A percentile compares a stretch with the other conserved stretches of the same genome.
These are phyloP conservation scores for Trichacis sp. DNA, from an alignment of 2,888 invertebrate genomes.

Conservation along the genomic window DNA sequence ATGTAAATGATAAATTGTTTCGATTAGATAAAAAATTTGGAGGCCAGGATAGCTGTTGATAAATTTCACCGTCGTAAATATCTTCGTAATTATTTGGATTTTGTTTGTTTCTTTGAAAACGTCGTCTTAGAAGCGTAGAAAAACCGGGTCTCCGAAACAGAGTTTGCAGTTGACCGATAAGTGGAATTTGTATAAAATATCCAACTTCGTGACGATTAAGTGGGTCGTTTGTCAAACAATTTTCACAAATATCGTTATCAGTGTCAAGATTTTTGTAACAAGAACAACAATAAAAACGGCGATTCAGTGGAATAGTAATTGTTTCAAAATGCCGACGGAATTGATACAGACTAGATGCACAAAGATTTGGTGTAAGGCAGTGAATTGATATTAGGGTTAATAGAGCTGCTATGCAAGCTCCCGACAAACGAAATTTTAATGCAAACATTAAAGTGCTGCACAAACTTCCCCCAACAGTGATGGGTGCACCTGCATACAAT, in stretches of 20 bases:
- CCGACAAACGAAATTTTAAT: neutral
- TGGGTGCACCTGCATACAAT: no score
- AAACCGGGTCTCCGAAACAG: constrained; percentile 11
- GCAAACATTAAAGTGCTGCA: neutral
- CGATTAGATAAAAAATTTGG: constrained; percentile 16
- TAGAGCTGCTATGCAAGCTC: neutral
- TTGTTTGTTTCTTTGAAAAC: neutral
- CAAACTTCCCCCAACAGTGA: constrained; percentile 9
- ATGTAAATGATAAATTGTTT: constrained; percentile 33
- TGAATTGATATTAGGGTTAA: no score
- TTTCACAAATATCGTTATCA: no score
- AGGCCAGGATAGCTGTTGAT: constrained; percentile 14
- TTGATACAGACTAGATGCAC: no score
- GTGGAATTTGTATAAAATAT: constrained; percentile 12
- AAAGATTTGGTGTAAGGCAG: no score
- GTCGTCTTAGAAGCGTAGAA: constrained; percentile 6
- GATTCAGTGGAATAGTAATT: no score
- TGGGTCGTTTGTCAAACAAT: no score
- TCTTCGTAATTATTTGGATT: no score
- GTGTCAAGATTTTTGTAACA: no score
- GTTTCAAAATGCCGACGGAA: no score
- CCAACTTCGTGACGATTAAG: neutral
- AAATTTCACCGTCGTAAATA: constrained; percentile 36
- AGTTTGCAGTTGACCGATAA: constrained; percentile 8
- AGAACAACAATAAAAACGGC: constrained; percentile 11